Conservation (phyloP, 2,888 invertebrate species). For the Eudasyphora cyanicolor region DNA sequence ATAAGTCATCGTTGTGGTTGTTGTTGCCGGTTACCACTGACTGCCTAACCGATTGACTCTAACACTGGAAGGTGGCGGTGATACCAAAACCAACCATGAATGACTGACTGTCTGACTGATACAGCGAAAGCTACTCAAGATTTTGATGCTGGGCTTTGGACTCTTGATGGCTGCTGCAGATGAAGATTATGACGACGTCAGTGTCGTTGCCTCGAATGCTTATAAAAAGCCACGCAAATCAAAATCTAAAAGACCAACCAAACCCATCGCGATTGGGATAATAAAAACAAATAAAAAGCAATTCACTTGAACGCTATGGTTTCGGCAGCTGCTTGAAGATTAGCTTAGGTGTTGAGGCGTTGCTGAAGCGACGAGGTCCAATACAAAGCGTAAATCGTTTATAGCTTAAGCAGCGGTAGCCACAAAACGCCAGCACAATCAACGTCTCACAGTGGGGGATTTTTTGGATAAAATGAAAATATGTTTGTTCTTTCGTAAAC, state of each 20-base stretch:
- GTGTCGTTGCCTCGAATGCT: background rate
- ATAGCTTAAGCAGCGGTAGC: background rate
- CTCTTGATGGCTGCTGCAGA: background rate
- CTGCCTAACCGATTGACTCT: no score
- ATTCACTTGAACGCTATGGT: background rate
- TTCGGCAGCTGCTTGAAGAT: background rate
- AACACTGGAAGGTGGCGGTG: background rate
- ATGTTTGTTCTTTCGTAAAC: no score
- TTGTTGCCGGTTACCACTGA: background rate
- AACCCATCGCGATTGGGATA: constrained; percentile 9
- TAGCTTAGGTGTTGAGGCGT: constrained; percentile 1
- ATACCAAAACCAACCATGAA: constrained; percentile 2
- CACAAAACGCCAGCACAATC: background rate
- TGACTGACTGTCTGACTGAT: background rate
- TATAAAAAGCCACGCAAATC: background rate
- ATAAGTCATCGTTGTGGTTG: constrained; percentile 15
- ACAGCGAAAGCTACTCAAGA: constrained; percentile 11
- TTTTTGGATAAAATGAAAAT: no score
- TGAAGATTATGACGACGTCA: background rate
- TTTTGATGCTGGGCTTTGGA: background rate
- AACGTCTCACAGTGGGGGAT: no score
- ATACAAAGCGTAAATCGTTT: background rate
- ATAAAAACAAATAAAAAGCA: background rate
- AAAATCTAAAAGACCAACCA: background rate
- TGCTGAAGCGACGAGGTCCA: background rate